Evolutionary conservation across 2,113 vertebrate genomes (phyloP), one percentile per base, ranked within the genome.

Genomic region (Pygoscelis antarcticus): DNA sequence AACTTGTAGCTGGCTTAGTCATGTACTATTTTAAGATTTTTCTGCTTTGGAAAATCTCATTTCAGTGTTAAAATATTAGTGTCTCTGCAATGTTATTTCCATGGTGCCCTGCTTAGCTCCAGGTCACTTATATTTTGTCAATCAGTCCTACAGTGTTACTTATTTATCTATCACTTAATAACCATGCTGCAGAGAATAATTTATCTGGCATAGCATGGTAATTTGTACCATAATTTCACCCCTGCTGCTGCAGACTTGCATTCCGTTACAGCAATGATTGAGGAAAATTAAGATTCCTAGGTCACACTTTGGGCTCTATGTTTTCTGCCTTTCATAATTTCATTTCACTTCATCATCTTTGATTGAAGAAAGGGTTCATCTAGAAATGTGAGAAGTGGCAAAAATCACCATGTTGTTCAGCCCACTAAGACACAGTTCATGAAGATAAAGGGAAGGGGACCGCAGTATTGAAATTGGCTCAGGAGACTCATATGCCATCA

Each of bases 101-200:
- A 97, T 89, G 94, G 85, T 32, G 72, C 82, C 96, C 97, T 97
- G 94, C 96, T 98, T 98, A 98, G 96, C 97, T 98, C 97, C 97
- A 98, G 98, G 98, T 98, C 98, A 97, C 97, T 98, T 97, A 93
- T 95, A 97, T 98, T 98, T 98, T 98, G 98, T 97, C 98, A 98
- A 95, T 98, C 98, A 98, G 97, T 95, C 98, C 92, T 95, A 96
- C 93, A 95, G 97, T 98, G 97, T 98, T 98, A 98, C 97, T 98
- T 98, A 98, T 98, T 98, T 98, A 98, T 98, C 98, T 98, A 98
- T 98, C 98, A 96, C 92, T 97, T 98, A 98, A 98, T 98, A 98
- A 97, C 97, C 97, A 58, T 98, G 97, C 94, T 97, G 96, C 96
- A 96, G 97, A 98, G 97, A 98, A 97, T 98, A 98, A 98, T 98